Conservation (phyloP, 1,140 invertebrate species). For the Anastatus disparis region DNA sequence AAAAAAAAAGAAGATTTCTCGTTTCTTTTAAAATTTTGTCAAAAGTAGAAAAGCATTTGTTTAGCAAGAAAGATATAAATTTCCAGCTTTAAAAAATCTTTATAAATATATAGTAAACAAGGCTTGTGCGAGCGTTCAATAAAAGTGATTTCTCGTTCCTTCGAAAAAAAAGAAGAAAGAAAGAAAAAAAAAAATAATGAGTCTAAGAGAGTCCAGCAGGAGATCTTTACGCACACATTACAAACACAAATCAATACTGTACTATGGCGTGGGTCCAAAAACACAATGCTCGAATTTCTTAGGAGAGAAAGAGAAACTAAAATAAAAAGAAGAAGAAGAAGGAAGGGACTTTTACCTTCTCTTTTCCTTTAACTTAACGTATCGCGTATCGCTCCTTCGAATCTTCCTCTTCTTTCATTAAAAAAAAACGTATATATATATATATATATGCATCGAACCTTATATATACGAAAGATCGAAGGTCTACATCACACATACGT, state of each 20-base stretch:
- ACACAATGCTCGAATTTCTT: slow-evolving; percentile 38
- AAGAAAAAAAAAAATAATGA: no score
- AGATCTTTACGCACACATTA: background rate
- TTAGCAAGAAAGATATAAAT: slow-evolving; percentile 30
- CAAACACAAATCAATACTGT: slow-evolving; percentile 29
- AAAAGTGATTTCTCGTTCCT: slow-evolving; percentile 29
- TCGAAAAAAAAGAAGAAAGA: no score
- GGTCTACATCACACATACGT: no score
- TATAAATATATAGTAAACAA: background rate
- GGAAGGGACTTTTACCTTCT: slow-evolving; percentile 28
- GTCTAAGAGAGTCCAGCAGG: background rate
- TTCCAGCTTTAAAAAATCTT: slow-evolving; percentile 13
- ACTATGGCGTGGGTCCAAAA: slow-evolving; percentile 10
- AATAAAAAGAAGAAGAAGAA: no score
- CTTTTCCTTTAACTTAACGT: background rate
- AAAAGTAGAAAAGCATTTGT: slow-evolving; percentile 19
- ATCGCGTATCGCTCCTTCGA: slow-evolving; percentile 20
- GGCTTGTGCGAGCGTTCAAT: slow-evolving; percentile 3
- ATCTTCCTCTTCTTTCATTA: slow-evolving; percentile 24
- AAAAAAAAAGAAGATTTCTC: no score
- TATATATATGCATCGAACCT: no score
- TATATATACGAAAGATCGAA: no score
- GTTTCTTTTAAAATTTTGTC: slow-evolving; percentile 15
- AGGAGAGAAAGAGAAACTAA: background rate
- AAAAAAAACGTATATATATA: background rate